Evolutionary conservation across 2,888 invertebrate species (phyloP).

Genomic region (Ellobium chinense): DNA sequence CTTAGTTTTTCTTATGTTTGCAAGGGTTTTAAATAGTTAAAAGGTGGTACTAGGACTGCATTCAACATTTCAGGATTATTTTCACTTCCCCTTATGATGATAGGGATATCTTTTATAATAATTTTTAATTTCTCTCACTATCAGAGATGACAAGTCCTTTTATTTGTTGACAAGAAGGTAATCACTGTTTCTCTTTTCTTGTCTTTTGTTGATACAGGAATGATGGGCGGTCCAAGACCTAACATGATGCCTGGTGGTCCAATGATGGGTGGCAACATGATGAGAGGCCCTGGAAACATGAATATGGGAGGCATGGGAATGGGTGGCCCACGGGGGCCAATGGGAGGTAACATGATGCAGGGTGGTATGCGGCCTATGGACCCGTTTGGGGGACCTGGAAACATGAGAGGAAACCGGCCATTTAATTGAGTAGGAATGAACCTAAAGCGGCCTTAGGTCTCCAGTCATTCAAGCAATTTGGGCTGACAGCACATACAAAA

Average conservation of each 20-base stretch:
- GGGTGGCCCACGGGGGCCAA: slow-evolving; percentile 19
- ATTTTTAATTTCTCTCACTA: too few relatives aligned
- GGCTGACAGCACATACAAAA: too few relatives aligned
- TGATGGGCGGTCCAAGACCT: slow-evolving; percentile 45
- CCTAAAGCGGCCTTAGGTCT: slow-evolving; percentile 35
- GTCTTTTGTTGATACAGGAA: slow-evolving; percentile 17
- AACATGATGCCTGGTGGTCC: slow-evolving; percentile 33
- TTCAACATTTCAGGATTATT: too few relatives aligned
- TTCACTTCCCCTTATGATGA: too few relatives aligned
- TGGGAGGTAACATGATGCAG: slow-evolving; percentile 23
- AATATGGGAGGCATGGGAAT: slow-evolving; percentile 31
- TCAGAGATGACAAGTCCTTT: too few relatives aligned
- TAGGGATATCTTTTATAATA: too few relatives aligned
- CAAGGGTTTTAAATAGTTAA: too few relatives aligned
- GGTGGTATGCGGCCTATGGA: slow-evolving; percentile 37
- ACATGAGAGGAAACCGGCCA: slow-evolving; percentile 35
- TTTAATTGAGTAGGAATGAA: slow-evolving; percentile 28
- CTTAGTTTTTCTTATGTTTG: too few relatives aligned
- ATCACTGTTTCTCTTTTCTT: neutral
- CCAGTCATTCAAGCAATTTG: too few relatives aligned
- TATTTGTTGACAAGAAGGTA: too few relatives aligned
- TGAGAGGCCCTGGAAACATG: slow-evolving; percentile 36
- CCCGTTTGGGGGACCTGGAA: slow-evolving; percentile 25
- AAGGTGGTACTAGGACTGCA: too few relatives aligned
- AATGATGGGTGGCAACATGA: slow-evolving; percentile 37